Conservation (phyloP, 2,113 vertebrate genomes). For the Meriones unguiculatus region DNA sequence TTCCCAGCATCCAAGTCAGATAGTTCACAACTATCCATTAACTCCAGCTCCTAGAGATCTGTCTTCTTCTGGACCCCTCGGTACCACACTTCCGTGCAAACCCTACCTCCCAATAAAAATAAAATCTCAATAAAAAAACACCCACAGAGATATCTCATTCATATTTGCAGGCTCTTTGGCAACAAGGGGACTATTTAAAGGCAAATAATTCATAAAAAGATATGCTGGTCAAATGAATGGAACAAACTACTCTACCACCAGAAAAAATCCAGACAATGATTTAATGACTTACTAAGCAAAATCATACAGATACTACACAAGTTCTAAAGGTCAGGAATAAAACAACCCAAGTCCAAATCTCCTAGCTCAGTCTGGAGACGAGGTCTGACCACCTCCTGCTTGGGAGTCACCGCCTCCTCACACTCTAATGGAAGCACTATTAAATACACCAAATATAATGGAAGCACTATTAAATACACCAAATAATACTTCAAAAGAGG, state of each 20-base stretch:
- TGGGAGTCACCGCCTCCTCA: neutral
- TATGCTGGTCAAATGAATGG: neutral
- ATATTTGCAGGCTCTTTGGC: neutral
- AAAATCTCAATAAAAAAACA: neutral
- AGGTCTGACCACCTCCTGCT: neutral
- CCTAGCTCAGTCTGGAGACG: neutral
- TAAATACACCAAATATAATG: too few species aligned
- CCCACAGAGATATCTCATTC: neutral
- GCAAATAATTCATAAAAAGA: slow-evolving; percentile 59
- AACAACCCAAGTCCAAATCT: neutral
- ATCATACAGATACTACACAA: neutral
- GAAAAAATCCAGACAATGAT: slow-evolving; percentile 3
- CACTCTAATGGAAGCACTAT: too few species aligned
- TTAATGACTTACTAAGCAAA: neutral
- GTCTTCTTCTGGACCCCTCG: neutral
- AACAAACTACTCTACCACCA: neutral
- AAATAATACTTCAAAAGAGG: neutral
- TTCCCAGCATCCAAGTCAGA: neutral
- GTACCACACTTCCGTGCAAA: neutral
- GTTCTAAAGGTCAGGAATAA: neutral
- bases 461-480: neutral
- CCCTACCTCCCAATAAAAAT: neutral
- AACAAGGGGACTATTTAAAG: neutral
- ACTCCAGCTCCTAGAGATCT: neutral
- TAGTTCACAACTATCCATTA: neutral